Conservation (phyloP, 1,140 invertebrate genomes). For the Diorhabda sublineata region DNA sequence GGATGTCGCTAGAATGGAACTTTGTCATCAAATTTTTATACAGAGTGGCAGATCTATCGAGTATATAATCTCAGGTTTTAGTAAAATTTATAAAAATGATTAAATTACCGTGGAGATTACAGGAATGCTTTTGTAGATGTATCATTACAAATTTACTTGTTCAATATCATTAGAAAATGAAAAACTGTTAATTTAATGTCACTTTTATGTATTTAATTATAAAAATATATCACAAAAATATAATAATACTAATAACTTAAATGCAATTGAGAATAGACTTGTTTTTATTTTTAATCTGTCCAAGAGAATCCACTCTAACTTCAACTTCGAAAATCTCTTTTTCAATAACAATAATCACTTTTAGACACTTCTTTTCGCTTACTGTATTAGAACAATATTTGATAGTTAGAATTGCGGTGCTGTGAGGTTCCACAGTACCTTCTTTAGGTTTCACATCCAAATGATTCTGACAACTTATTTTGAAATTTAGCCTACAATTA, state of each 20-base stretch:
- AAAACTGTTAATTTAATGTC: too few relatives aligned
- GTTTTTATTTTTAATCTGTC: not conserved
- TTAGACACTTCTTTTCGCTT: conserved; percentile 18
- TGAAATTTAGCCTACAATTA: conserved; percentile 26
- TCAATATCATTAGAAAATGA: too few relatives aligned
- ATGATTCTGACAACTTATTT: conserved; percentile 21
- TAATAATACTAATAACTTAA: not conserved
- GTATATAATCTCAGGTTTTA: too few relatives aligned
- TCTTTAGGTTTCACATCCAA: conserved; percentile 24
- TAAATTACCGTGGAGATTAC: too few relatives aligned
- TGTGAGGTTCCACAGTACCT: conserved; percentile 27
- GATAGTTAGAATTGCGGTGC: conserved; percentile 26
- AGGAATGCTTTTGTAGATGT: too few relatives aligned
- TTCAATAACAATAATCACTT: conserved; percentile 31
- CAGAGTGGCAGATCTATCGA: too few relatives aligned
- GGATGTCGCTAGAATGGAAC: too few relatives aligned
- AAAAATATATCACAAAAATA: too few relatives aligned
- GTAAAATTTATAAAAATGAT: too few relatives aligned
- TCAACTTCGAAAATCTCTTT: conserved; percentile 30
- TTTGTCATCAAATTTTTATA: too few relatives aligned
- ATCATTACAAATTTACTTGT: too few relatives aligned
- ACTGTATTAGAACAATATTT: conserved; percentile 11
- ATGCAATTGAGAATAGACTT: not conserved
- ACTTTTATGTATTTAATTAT: too few relatives aligned
- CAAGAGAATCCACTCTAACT: conserved; percentile 27